Percentiles rank a stretch among this genome's conserved stretches.
phyloP scores from a whole-genome alignment of 2,888 invertebrate genomes.

The Lithophane leautieri region DNA sequence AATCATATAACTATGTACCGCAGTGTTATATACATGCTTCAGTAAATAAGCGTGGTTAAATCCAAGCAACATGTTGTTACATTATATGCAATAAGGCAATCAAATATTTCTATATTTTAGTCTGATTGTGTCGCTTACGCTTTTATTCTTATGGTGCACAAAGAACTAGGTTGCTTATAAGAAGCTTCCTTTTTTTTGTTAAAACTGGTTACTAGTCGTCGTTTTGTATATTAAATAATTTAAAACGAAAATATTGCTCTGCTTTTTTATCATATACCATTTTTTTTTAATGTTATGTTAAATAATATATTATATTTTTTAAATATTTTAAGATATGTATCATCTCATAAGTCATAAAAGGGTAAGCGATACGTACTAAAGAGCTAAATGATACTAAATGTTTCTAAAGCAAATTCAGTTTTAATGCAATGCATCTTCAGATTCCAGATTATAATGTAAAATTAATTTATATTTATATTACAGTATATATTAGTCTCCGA shows the following conservation, averaged over 20 bases:
- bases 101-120: slow-evolving; percentile 44
- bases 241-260: neutral
- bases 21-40: slow-evolving; percentile 69
- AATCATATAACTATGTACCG: slow-evolving; percentile 65
- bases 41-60: slow-evolving; percentile 59
- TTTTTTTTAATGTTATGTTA: neutral
- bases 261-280: neutral
- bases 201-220: too few species aligned
- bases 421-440: slow-evolving; percentile 44
- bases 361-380: slow-evolving; percentile 57
- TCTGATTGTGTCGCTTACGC: slow-evolving; percentile 35
- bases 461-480: slow-evolving; percentile 26
- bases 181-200: neutral
- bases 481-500: slow-evolving; percentile 45
- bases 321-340: neutral
- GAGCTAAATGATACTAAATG: slow-evolving; percentile 44
- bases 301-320: neutral
- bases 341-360: slow-evolving; percentile 47
- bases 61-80: slow-evolving; percentile 65
- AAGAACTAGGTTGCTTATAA: neutral
- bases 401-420: slow-evolving; percentile 59
- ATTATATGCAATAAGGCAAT: slow-evolving; percentile 53
- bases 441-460: slow-evolving; percentile 33
- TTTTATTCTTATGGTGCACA: slow-evolving; percentile 21
- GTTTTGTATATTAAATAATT: neutral